Percentiles rank a stretch among this genome's conserved stretches.
Evolutionary conservation across 2,113 vertebrate genomes (phyloP).

Genomic region (Pelecanus crispus): DNA sequence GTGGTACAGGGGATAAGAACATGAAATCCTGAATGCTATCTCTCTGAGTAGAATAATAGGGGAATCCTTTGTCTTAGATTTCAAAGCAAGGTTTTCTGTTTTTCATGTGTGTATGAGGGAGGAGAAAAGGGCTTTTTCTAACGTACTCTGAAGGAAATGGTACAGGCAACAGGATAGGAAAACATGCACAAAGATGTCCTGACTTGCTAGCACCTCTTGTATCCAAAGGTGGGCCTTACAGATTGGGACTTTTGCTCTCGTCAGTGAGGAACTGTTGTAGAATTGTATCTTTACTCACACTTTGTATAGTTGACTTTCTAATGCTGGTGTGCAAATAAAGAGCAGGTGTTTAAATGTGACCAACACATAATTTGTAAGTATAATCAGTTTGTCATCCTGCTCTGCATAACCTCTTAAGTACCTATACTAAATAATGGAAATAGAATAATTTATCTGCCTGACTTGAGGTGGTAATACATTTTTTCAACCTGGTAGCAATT

Average conservation of each 20-base stretch:
- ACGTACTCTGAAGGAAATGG: neutral
- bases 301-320: neutral
- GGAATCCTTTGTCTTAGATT: neutral
- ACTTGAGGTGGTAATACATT: constrained; percentile 32
- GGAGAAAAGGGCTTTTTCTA: neutral
- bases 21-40: neutral
- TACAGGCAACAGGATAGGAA: neutral
- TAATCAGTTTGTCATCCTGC: constrained; percentile 16
- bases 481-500: constrained; percentile 26
- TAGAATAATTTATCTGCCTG: constrained; percentile 44
- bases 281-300: neutral
- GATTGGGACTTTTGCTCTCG: neutral
- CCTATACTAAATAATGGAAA: constrained; percentile 1
- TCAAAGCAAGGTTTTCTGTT: neutral
- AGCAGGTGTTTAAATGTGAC: neutral
- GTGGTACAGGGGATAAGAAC: neutral
- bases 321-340: neutral
- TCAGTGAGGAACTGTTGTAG: neutral
- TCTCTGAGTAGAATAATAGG: neutral
- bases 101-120: neutral
- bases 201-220: fast-evolving
- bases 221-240: neutral
- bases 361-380: constrained; percentile 27
- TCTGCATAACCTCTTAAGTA: constrained; percentile 40
- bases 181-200: neutral